Base-by-base conservation (phyloP, 2,888 invertebrate genomes). In the Drosophila yooni region DNA sequence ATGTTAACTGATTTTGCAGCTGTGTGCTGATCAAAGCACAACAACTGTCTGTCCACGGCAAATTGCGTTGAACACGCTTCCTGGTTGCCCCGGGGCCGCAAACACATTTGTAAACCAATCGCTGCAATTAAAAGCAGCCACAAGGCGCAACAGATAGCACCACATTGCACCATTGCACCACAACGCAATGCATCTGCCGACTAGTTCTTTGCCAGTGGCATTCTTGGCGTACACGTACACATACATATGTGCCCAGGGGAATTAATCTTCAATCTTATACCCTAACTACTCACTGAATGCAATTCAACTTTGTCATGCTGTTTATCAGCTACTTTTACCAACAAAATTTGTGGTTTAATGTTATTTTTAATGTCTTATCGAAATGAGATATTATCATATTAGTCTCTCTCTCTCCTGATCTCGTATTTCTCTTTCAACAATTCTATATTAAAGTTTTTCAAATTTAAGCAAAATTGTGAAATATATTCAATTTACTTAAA, bases 1-100 rank as follows among this genome's bases (percentile, higher is more conserved):
- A 87, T 87, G 89, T 70, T 82, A 85, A 87, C 89, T 76, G 89
- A 85, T 87, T 84, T 78, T 67, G 71, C 85, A 85, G 88, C 89
- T 82, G 82, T 38, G 27, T 52, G 29, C 56, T 76, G 89, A 88
- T 88, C 84, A 84, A 83, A 81, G 86, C 83, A 31, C 29, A 51
- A 63, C 48, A 51, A 56, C 71, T 56, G 68, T 58, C 65, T 48
- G 61, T 57, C 43, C 74, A 63, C 74, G 69, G 82, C 85, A 84
- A 88, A 84, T 85, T 88, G 80, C 67, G 58, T 27, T 54, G 82
- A 66, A 71, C 78, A 71, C 60, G 82, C 88, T 85, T 85, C 85
- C 85, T 85, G 85, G 85, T 85, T 84, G 70, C 69, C 67, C 74
- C 64, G 51, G 59, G 38, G 38, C 18, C 46, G 70, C 76, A 51